A percentile compares a stretch with the other conserved stretches of the same genome.
Evolutionary conservation across 2,797 vertebrate species (phyloP).

Genomic region (Schizopygopsis malacanthus): DNA sequence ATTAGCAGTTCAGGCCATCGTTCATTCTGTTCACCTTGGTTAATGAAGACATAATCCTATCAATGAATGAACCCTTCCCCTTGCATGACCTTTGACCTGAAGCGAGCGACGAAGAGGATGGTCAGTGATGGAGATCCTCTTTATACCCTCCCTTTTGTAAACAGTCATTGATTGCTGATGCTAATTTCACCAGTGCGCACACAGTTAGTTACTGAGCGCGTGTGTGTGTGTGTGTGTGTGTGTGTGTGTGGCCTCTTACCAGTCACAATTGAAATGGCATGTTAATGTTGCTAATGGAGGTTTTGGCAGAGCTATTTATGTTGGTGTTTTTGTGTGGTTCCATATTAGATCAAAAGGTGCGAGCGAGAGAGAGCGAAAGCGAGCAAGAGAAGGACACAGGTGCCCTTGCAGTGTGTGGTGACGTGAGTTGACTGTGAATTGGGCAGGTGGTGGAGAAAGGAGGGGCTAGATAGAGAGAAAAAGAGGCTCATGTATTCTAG

Average conservation of each 20-base stretch:
- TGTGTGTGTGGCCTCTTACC: slow-evolving; percentile 55
- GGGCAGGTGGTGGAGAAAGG: slow-evolving; percentile 79
- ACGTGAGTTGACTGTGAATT: slow-evolving; percentile 87
- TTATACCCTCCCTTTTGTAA: slow-evolving; percentile 69
- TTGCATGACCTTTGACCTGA: slow-evolving; percentile 50
- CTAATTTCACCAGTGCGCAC: slow-evolving; percentile 66
- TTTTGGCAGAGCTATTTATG: slow-evolving; percentile 77
- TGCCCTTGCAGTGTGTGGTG: slow-evolving; percentile 85
- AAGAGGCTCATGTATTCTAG: slow-evolving; percentile 57
- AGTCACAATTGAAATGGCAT: slow-evolving; percentile 74
- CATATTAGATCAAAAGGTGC: slow-evolving; percentile 55
- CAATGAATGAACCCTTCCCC: slow-evolving; percentile 22
- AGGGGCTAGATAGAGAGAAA: slow-evolving; percentile 57
- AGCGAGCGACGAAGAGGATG: not conserved
- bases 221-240: slow-evolving; percentile 16
- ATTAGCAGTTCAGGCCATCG: slow-evolving; percentile 1
- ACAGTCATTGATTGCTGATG: slow-evolving; percentile 70
- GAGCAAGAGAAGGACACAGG: slow-evolving; percentile 83
- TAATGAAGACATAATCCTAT: slow-evolving; percentile 39
- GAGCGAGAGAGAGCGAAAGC: slow-evolving; percentile 40
- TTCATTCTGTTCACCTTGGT: slow-evolving; percentile 26
- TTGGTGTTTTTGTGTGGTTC: slow-evolving; percentile 62
- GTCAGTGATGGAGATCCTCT: slow-evolving; percentile 63
- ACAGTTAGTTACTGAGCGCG: slow-evolving; percentile 43
- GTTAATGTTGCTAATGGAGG: slow-evolving; percentile 80